These are phyloP conservation scores for Motacilla alba DNA, from an alignment of 2,113 vertebrate species.

Conservation along the genomic window DNA sequence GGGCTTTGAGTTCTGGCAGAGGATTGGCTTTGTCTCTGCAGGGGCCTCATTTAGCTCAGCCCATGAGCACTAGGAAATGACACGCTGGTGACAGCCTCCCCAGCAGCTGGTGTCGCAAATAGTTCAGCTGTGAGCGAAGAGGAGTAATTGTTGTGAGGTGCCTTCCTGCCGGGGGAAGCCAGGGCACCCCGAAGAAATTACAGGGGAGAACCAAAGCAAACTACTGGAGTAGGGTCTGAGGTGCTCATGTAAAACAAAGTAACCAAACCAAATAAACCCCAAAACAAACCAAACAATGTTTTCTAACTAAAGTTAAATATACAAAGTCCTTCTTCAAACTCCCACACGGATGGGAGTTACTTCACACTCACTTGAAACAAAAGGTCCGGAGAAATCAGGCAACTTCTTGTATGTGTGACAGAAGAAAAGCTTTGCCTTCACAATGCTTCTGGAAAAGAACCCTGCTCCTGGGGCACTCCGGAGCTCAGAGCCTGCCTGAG, in stretches of 20 bases:
- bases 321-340: neutral
- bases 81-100: constrained; percentile 26
- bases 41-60: constrained; percentile 20
- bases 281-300: neutral
- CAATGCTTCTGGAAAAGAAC: neutral
- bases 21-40: neutral
- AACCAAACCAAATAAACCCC: neutral
- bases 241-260: neutral
- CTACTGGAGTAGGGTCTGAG: neutral
- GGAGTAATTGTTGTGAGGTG: neutral
- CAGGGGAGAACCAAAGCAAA: neutral
- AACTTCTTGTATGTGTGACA: neutral
- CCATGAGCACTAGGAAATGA: constrained; percentile 21
- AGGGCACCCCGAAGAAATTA: neutral
- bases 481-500: neutral
- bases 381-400: neutral
- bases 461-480: neutral
- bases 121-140: neutral
- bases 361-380: neutral
- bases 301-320: neutral
- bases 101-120: constrained; percentile 19
- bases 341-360: neutral
- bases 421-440: neutral
- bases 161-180: accelerated
- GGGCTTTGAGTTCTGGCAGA: constrained; percentile 10